A percentile compares a stretch with the other conserved stretches of the same genome.
phyloP scores from a whole-genome alignment of 2,888 invertebrate species.

The Dastarcus helophoroides region DNA sequence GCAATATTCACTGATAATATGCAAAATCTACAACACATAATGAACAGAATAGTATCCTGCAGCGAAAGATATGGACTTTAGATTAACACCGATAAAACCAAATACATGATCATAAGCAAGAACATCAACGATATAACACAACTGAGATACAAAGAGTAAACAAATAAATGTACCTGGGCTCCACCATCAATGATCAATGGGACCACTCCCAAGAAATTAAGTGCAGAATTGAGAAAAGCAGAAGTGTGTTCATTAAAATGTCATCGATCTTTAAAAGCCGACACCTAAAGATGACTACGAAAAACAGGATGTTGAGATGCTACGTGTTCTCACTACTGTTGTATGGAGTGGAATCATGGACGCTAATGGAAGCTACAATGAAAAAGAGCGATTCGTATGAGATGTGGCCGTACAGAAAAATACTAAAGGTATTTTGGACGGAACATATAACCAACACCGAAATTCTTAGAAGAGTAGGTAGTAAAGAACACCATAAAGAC shows the following conservation, averaged over 20 bases:
- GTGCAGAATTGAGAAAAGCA: conserved; percentile 9
- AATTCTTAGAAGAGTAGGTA: too few species aligned
- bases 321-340: conserved; percentile 9
- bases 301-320: conserved; percentile 8
- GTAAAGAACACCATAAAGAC: too few species aligned
- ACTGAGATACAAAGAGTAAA: conserved; percentile 9
- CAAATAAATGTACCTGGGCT: conserved; percentile 8
- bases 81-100: too few species aligned
- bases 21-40: too few species aligned
- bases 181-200: conserved; percentile 6
- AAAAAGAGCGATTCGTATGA: conserved; percentile 5
- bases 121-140: too few species aligned
- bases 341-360: conserved; percentile 9
- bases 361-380: conserved; percentile 4
- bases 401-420: conserved; percentile 4
- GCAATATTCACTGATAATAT: too few species aligned
- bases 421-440: conserved; percentile 4
- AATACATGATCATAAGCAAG: too few species aligned
- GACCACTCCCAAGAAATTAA: conserved; percentile 10
- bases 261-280: conserved; percentile 5
- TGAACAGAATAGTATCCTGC: too few species aligned
- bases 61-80: too few species aligned
- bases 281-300: conserved; percentile 6
- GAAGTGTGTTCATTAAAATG: conserved; percentile 8
- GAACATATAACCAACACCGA: conserved; percentile 1